Evolutionary conservation across 1,140 invertebrate species (phyloP).

Genomic region (Odontomachus brunneus): DNA sequence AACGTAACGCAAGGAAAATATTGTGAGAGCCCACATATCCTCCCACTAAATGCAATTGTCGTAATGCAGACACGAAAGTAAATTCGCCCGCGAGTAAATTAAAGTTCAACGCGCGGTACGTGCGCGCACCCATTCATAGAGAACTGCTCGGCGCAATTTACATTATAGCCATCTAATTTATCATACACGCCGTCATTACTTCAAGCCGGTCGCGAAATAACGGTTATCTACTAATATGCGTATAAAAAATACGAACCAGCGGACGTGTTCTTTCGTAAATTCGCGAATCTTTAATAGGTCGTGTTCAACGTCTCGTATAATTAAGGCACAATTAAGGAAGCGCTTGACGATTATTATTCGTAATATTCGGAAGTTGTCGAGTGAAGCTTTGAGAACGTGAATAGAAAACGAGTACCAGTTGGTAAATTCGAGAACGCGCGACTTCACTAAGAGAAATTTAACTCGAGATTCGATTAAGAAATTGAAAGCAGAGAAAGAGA

Average conservation of each 20-base stretch:
- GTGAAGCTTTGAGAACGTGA: constrained; percentile 1
- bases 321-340: background rate
- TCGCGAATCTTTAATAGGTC: background rate
- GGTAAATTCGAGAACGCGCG: background rate
- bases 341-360: background rate
- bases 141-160: constrained; percentile 37
- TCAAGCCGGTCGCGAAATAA: constrained; percentile 24
- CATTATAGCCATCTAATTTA: constrained; percentile 46
- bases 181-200: constrained; percentile 23
- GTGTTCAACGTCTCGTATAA: background rate
- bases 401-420: background rate
- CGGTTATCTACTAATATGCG: background rate
- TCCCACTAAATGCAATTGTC: constrained; percentile 30
- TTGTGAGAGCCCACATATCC: background rate
- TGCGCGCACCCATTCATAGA: constrained; percentile 41
- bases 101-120: constrained; percentile 34
- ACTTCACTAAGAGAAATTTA: background rate
- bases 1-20: constrained; percentile 12
- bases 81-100: constrained; percentile 39
- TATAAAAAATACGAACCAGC: background rate
- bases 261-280: background rate
- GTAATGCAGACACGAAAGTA: constrained; percentile 29
- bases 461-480: background rate
- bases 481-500: background rate
- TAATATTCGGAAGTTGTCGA: background rate